Evolutionary conservation across 2,888 invertebrate species (phyloP), one percentile per base, ranked within the genome.

Genomic region (Brachyptera putata): DNA sequence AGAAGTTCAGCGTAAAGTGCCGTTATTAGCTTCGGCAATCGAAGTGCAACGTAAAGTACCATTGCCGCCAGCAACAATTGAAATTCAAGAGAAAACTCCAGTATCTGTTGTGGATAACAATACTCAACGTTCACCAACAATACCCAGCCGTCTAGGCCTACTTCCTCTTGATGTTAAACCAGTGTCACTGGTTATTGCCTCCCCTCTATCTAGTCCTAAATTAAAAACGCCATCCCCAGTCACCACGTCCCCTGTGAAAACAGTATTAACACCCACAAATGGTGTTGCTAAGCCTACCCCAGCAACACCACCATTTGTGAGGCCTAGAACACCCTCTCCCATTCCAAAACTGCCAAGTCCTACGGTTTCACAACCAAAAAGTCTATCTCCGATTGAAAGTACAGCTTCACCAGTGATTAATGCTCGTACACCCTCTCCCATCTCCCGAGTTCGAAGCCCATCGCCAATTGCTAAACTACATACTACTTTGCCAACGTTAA

Each of bases 201-300:
- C 21, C 18, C 43, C 43, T 18, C 18, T 18, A 5, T 18, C 43
- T 43, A 43, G 43, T 43, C 43, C 43, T 1, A 63, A 34, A 39
- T 9, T 39, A 14, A 63, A 61, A 24, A 58, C 61, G 5, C 61
- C 63, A 3, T 59, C 61, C 21, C 61, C 63, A 53, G 48, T 43
- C n/a, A 53, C 53, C 18, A 18, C 18, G 16, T 4, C 21, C 43
- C 34, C 53, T 18, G 3, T n/a, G 3, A 11, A 49, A 16, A 25
- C n/a, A 5, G 14, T 18, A 16, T 18, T 50, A 4, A 16, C 53
- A 11, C 53, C 53, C 21, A 43, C 43, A 43, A 43, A 43, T 21
- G 43, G 43, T 4, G 34, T 34, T 34, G 36, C 46, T 5, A 46
- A 46, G 46, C 22, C 53, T 2, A 21, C 34, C 4, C 49, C 49